Percentiles rank a stretch among this genome's conserved stretches.
phyloP scores from a whole-genome alignment of 2,797 vertebrate species.

The Hapalemur alaotrensis region DNA sequence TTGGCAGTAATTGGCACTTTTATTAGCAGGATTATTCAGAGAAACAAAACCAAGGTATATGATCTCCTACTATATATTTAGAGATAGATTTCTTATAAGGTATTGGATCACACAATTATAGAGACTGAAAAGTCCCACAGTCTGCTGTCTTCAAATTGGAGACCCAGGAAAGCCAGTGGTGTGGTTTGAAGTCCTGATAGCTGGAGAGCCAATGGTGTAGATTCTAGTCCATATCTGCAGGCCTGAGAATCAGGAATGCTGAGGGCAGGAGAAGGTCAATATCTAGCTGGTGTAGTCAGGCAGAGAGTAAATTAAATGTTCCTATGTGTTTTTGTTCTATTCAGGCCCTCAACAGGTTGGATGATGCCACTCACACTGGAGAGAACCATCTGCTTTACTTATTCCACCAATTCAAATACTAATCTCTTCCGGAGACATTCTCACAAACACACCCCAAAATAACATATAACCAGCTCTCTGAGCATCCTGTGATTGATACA shows the following conservation, averaged over 20 bases:
- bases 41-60: background rate
- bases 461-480: background rate
- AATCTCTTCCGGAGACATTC: background rate
- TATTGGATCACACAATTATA: background rate
- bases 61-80: background rate
- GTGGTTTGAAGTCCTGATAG: background rate
- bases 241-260: background rate
- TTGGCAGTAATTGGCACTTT: background rate
- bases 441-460: background rate
- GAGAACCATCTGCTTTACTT: background rate
- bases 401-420: background rate
- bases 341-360: background rate
- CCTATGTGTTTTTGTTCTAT: background rate
- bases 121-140: background rate
- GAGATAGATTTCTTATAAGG: background rate
- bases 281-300: background rate
- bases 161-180: background rate
- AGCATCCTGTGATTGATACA: background rate
- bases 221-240: background rate
- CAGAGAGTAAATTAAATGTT: background rate
- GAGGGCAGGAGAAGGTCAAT: background rate
- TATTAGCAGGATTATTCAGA: background rate
- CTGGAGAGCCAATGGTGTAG: background rate
- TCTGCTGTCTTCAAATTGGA: background rate
- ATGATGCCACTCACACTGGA: background rate